Conservation (phyloP, 2,113 vertebrate species). For the Ciconia boyciana region DNA sequence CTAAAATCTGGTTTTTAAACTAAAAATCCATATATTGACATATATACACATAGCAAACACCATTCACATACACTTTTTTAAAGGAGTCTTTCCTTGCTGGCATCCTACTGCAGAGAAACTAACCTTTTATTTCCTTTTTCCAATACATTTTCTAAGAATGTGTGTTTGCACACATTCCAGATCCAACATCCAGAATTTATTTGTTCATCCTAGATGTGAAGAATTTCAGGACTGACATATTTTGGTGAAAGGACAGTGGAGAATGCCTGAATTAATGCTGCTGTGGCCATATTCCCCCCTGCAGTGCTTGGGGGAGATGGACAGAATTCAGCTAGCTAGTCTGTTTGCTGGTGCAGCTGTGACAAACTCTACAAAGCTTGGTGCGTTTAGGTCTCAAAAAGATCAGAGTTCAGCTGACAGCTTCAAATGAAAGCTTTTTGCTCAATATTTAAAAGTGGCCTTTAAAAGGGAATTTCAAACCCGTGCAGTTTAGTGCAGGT, state of each 20-base stretch:
- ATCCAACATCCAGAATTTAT: background rate
- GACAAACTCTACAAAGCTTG: background rate
- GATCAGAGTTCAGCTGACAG: background rate
- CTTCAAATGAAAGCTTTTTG: background rate
- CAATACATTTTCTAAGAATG: background rate
- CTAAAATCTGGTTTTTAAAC: background rate
- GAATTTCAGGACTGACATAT: background rate
- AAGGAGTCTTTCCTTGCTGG: background rate
- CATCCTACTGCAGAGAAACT: background rate
- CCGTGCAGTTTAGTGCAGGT: background rate
- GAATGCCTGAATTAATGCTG: background rate
- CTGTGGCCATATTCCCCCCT: background rate
- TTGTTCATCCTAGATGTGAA: background rate
- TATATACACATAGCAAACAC: background rate
- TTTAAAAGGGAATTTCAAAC: background rate
- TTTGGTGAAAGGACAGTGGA: background rate
- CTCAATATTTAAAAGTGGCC: background rate
- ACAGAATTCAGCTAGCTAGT: background rate
- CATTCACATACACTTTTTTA: background rate
- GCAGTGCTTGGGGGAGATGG: fast-evolving
- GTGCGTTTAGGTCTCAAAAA: background rate
- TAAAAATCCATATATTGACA: background rate
- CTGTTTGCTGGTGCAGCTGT: background rate
- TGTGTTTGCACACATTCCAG: background rate
- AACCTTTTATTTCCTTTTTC: background rate